Evolutionary conservation across 2,113 vertebrate species (phyloP), one percentile per base, ranked within the genome.

Genomic region (Sarotherodon lohbergeri): DNA sequence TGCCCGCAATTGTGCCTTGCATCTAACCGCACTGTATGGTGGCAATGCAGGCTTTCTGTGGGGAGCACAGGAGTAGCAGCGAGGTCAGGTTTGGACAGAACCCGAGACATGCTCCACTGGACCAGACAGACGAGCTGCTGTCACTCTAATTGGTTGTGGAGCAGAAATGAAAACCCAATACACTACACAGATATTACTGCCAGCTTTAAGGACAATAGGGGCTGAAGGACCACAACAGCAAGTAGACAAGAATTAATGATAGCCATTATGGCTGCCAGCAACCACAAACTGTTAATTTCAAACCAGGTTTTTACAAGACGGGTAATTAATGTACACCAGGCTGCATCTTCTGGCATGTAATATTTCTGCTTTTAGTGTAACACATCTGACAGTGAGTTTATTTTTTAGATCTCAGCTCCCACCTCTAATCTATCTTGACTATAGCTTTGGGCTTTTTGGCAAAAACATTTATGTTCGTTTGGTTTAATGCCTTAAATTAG

Each of bases 211-310:
- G 90, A 94, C 92, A 93, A 93, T 86, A 90, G 92, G 39, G 79
- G 68, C 82, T 80, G 90, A 91, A 94, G 88, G 91, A 91, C 88
- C 91, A 90, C 87, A 91, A 91, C 91, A 92, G 94, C 85, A 92
- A 92, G 85, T 89, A 95, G 91, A 94, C 94, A 94, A 81, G 85
- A 96, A 96, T 94, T 95, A 94, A 95, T 92, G 93, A 95, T 36
- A 12, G 90, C 89, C 90, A 94, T 94, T 95, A 93, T 10, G 83
- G 66, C 88, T 88, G 91, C 92, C 85, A 91, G 91, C 43, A 46
- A 92, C 87, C 91, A 90, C 90, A 94, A 92, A 92, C 91, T 34
- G 79, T 90, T 93, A 16, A 91, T 93, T 92, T 92, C 84, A 50
- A 86, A 90, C 61, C 80, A 91, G 87, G 46, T 92, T 95, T 88